Base-by-base conservation (phyloP, 2,797 vertebrate species). In the Loriculus beryllinus region DNA sequence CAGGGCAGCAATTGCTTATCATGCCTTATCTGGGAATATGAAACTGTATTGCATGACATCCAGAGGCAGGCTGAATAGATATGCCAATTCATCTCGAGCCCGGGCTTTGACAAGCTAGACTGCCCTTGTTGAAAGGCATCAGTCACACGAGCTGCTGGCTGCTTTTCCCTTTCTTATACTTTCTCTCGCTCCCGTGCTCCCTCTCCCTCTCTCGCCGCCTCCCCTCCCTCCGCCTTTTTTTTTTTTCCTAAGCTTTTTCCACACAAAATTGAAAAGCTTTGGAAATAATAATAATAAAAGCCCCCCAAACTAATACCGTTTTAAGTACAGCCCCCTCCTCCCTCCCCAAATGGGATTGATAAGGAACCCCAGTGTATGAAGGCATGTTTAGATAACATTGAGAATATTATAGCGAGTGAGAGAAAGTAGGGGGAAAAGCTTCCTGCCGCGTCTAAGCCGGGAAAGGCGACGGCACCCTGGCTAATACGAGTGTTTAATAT, bases 401-500 rank as follows among this genome's bases (percentile, higher is more conserved):
- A 98, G 98, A 98, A 99, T 98, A 98, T 98, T 98, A 98, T 97
- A 95, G 97, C 95, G 94, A 97, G 98, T 97, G 97, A 96, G 95
- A 83, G 95, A 94, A 97, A 97, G 96, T 97, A 96, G 96, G 96
- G 97, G 94, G 81, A 92, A 94, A 72, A 92, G 95, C 96, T 93
- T 93, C 90, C 95, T 94, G 92, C 96, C 92, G 78, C 92, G 62
- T 93, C 97, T 99, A 99, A 99, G 99, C 99, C 76, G 52, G 96
- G 97, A 97, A 98, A 98, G 97, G 98, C 97, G 95, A 96, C 96
- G 96, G 97, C 97, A 98, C 97, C 96, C 97, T 97, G 98, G 98
- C 99, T 99, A 99, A 99, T 99, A 99, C 99, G 98, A 99, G 99
- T 99, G 99, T 99, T 99, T 99, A 99, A 99, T 99, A 99, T 99